Percentiles rank a stretch among this genome's conserved stretches.
These are phyloP conservation scores for Telmatherina bonti DNA, from an alignment of 2,797 vertebrate species.

Conservation along the genomic window DNA sequence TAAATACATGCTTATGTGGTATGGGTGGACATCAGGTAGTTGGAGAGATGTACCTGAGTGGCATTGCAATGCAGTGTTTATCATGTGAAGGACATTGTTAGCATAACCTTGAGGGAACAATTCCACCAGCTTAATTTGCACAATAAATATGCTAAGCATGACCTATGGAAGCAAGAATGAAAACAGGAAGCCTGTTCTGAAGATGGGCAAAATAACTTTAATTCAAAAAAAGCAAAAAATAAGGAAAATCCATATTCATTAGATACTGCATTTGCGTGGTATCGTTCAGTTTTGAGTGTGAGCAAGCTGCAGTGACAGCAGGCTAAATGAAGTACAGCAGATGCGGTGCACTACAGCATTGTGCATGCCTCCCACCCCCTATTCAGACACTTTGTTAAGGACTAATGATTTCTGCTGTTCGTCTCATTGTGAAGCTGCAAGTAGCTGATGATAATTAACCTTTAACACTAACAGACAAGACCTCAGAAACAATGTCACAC, in stretches of 20 bases:
- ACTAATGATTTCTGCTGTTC: constrained; percentile 53
- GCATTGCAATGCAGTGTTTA: constrained; percentile 51
- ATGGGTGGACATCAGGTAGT: constrained; percentile 26
- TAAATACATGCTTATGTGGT: constrained; percentile 7
- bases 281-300: constrained; percentile 23
- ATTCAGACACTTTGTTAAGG: constrained; percentile 65
- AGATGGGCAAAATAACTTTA: constrained; percentile 20
- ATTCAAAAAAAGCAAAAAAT: not conserved
- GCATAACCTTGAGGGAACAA: constrained; percentile 59
- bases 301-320: constrained; percentile 20
- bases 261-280: constrained; percentile 12
- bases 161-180: constrained; percentile 34
- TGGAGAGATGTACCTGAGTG: constrained; percentile 29
- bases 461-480: constrained; percentile 61
- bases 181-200: constrained; percentile 22
- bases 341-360: constrained; percentile 37
- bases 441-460: constrained; percentile 75
- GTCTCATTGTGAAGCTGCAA: constrained; percentile 53
- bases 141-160: constrained; percentile 57
- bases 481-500: constrained; percentile 43
- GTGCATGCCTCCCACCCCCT: constrained; percentile 34
- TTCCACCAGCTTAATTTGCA: constrained; percentile 27
- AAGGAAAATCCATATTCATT: constrained; percentile 16
- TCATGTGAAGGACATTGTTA: constrained; percentile 50
- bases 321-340: constrained; percentile 49